Base-by-base conservation (phyloP, 2,888 invertebrate genomes). In the Chaetogeoica ovagalla region DNA sequence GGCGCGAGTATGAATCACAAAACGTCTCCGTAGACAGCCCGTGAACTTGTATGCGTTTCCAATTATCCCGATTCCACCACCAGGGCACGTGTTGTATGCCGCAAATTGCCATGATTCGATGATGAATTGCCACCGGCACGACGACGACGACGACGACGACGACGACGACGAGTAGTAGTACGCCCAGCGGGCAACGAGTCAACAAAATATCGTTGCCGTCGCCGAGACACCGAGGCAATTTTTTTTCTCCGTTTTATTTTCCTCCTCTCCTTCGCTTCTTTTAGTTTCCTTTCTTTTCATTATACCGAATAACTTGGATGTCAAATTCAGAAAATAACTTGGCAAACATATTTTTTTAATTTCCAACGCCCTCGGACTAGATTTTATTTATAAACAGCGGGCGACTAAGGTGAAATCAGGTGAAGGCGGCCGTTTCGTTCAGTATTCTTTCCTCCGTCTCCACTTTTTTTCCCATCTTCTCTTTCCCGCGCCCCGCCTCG, bases 311-410 rank as follows among this genome's bases (percentile, higher is more conserved):
- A 79, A 79, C 79, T 71, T 57, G 71, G 79, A 79, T 71, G 79
- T 79, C 79, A 79, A 79, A 79, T 79, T 71, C 79, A 79, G 79
- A 79, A 79, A 79, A 79, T 79, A 79, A 71, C 79, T 79, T 79
- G 79, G 79, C 79, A 79, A 79, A 55, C 55, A 57, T 79, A 79
- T 79, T 79, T 79, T 79, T 71, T 79, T 79, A 71, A 79, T 79
- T 79, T 79, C 63, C 71, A 79, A 79, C 79, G 79, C 79, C 79
- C 70, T 71, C 79, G 70, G 79, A 79, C 79, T 79, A 63, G 79
- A 79, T 79, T 79, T 79, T 79, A 79, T 79, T 79, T 79, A 79
- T 79, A 79, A 79, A 79, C 79, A 70, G 70, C 70, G 79, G 79
- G 39, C 70, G 43, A 71, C 63, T 71, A 79, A 79, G 79, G 79